Base-by-base conservation (phyloP, 2,797 vertebrate genomes). In the Garrulus glandarius region DNA sequence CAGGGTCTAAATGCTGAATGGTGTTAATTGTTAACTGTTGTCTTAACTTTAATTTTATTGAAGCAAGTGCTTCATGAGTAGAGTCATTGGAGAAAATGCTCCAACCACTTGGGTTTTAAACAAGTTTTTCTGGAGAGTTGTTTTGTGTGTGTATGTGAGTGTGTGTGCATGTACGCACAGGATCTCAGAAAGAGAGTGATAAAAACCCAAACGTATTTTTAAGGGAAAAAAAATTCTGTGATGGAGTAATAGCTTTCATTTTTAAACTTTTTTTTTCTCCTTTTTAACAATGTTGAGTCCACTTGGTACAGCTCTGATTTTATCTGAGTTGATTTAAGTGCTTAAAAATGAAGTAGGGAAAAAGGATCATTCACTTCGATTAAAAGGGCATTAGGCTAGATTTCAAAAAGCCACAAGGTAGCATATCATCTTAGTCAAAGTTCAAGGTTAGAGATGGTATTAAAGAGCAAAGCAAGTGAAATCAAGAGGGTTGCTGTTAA, bases 381-480 rank as follows among this genome's bases (percentile, higher is more conserved):
- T 84, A 84, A 84, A 88, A 93, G 70, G n/a, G 13, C 68, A 52
- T 72, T 69, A 87, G 50, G 67, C n/a, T 87, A 52, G 29, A 67
- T 91, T 92, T 94, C 86, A 89, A 87, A 79, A 93, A 84, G n/a
- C 36, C 46, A 74, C 12, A 18, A 27, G 39, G 64, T 53, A 80
- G 30, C 30, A 27, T 65, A 32, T 82, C 68, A 65, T 63, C 46
- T 77, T 80, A 83, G 64, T 56, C 57, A 70, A 92, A 80, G 71
- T 92, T 92, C 95, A 96, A 96, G 95, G 87, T 96, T 95, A 93
- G 71, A 91, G 53, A 21, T 76, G n/a, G 72, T 83, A 71, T 89
- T 94, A 89, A 94, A 89, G 89, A 46, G 16, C n/a, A 84, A 79
- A 90, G 46, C 71, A 89, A 96, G 60, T 74, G 75, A 95, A 88